phyloP scores from a whole-genome alignment of 2,113 vertebrate genomes.

The Pogonocichla stellata region DNA sequence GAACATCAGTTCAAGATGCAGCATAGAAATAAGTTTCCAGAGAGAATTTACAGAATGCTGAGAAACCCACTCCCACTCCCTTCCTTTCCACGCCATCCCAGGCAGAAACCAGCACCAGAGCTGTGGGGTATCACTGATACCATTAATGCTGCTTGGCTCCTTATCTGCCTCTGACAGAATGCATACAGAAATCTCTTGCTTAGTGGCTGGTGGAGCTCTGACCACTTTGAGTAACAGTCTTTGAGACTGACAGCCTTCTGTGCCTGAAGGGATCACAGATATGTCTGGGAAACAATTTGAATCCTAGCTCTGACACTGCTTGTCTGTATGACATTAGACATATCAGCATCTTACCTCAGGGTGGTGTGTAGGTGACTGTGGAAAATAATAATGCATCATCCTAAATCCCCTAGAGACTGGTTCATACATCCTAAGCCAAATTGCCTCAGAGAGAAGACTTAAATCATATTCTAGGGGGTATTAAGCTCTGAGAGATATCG shows the following conservation, averaged over 20 bases:
- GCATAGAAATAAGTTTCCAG: background rate
- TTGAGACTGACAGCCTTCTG: background rate
- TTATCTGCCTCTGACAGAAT: constrained; percentile 45
- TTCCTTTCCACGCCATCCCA: background rate
- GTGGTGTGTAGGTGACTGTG: constrained; percentile 39
- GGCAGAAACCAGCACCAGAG: background rate
- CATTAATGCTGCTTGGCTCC: background rate
- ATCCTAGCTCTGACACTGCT: background rate
- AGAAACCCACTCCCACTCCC: background rate
- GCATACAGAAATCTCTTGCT: background rate
- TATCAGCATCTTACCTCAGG: constrained; percentile 14
- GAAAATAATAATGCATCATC: constrained; percentile 37
- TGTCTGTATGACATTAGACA: constrained; percentile 2
- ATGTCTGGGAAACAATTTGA: background rate
- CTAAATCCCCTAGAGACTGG: constrained; percentile 12
- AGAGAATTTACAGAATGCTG: background rate
- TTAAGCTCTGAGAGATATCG: constrained; percentile 38
- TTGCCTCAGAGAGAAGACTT: constrained; percentile 7
- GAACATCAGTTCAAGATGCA: background rate
- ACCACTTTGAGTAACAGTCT: background rate
- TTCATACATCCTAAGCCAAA: background rate
- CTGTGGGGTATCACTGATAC: constrained; percentile 10
- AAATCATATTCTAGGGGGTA: background rate
- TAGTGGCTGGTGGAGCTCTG: background rate
- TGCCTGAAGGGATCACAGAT: background rate